A percentile compares a stretch with the other conserved stretches of the same genome.
These are phyloP conservation scores for Notocelia uddmanniana DNA, from an alignment of 2,888 invertebrate genomes.

Conservation along the genomic window DNA sequence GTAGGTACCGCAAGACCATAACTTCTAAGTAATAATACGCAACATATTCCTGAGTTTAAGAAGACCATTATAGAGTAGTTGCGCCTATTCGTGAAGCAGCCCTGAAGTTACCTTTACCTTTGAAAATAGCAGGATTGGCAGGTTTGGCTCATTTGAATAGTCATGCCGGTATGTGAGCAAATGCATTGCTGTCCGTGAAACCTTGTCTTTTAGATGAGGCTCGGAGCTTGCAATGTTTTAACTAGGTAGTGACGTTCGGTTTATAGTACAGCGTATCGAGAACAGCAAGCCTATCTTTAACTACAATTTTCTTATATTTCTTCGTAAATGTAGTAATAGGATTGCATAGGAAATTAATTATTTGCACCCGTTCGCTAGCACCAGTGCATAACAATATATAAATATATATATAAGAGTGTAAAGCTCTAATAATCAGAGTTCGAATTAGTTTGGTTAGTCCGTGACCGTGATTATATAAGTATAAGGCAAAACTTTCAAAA, in stretches of 20 bases:
- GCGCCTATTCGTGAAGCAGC: not conserved
- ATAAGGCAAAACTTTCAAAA: too few species aligned
- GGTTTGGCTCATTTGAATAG: constrained; percentile 39
- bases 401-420: not conserved
- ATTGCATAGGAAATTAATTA: not conserved
- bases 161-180: constrained; percentile 30
- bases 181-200: constrained; percentile 41
- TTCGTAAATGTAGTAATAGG: too few species aligned
- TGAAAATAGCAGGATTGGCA: constrained; percentile 22
- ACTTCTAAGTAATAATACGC: too few species aligned
- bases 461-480: too few species aligned
- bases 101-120: not conserved
- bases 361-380: not conserved
- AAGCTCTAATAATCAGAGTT: not conserved
- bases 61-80: not conserved
- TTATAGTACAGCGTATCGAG: not conserved
- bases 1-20: not conserved
- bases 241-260: constrained; percentile 38
- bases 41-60: not conserved
- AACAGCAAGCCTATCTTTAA: not conserved
- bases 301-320: too few species aligned
- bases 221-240: constrained; percentile 36
- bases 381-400: not conserved
- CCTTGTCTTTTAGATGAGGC: constrained; percentile 36
- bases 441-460: too few species aligned